Conservation (phyloP, 2,888 invertebrate species). For the Conistra vaccinii region DNA sequence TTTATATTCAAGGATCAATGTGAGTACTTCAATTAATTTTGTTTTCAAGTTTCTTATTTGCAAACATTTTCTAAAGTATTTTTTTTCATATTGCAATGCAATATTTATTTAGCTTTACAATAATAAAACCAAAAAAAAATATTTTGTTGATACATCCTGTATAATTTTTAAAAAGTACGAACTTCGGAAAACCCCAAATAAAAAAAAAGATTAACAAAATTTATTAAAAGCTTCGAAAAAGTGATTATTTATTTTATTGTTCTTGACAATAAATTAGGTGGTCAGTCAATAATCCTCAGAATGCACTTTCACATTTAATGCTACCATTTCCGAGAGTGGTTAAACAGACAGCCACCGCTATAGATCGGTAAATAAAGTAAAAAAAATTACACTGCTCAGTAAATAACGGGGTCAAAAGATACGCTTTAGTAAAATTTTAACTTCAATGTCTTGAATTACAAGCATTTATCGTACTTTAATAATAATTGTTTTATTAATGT, state of each 20-base stretch:
- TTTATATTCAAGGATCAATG: slow-evolving; percentile 64
- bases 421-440: slow-evolving; percentile 71
- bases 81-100: too few relatives aligned
- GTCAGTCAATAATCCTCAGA: slow-evolving; percentile 18
- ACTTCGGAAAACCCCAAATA: too few relatives aligned
- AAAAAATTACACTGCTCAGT: slow-evolving; percentile 66
- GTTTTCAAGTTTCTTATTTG: slow-evolving; percentile 38
- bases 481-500: slow-evolving; percentile 25
- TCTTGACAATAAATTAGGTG: slow-evolving; percentile 8
- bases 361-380: slow-evolving; percentile 66
- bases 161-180: background rate
- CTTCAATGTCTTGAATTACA: slow-evolving; percentile 63
- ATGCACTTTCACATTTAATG: slow-evolving; percentile 60
- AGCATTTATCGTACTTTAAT: slow-evolving; percentile 38
- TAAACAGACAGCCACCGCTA: slow-evolving; percentile 47
- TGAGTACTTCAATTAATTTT: slow-evolving; percentile 53
- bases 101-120: background rate
- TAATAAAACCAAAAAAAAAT: background rate
- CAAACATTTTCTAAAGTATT: slow-evolving; percentile 26
- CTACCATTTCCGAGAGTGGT: slow-evolving; percentile 41
- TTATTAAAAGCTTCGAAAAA: background rate
- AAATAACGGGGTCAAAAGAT: slow-evolving; percentile 74
- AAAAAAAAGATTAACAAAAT: background rate
- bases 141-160: background rate
- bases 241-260: background rate